Conservation (phyloP, 2,797 vertebrate genomes). For the Hyperoplus immaculatus region DNA sequence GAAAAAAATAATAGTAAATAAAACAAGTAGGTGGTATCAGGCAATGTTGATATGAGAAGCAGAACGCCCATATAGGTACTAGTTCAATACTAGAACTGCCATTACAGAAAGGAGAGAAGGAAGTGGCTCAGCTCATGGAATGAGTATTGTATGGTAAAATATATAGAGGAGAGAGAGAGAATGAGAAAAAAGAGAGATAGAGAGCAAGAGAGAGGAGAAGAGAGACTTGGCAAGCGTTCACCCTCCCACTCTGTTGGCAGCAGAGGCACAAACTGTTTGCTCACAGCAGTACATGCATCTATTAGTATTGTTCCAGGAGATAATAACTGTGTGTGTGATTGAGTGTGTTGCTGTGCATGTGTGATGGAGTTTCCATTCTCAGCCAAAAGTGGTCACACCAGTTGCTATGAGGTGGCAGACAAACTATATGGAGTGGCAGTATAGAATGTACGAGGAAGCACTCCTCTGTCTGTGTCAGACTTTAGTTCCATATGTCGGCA, state of each 20-base stretch:
- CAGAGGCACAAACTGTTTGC: slow-evolving; percentile 75
- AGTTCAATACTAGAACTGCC: slow-evolving; percentile 26
- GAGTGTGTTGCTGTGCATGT: slow-evolving; percentile 24
- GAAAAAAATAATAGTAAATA: not conserved
- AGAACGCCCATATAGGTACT: slow-evolving; percentile 7
- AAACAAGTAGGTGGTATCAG: slow-evolving; percentile 10
- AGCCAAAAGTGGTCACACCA: slow-evolving; percentile 52
- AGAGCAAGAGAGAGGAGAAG: slow-evolving; percentile 19
- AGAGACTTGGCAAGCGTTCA: slow-evolving; percentile 80
- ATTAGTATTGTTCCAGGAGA: slow-evolving; percentile 85
- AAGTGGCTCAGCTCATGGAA: slow-evolving; percentile 22
- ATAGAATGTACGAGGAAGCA: slow-evolving; percentile 22
- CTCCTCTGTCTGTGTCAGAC: slow-evolving; percentile 35
- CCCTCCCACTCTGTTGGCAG: slow-evolving; percentile 82
- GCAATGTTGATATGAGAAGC: slow-evolving; percentile 7
- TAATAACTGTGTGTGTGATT: slow-evolving; percentile 70
- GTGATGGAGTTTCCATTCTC: slow-evolving; percentile 47
- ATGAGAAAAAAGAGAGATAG: slow-evolving; percentile 1
- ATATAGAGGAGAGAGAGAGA: slow-evolving; percentile 4
- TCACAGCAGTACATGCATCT: slow-evolving; percentile 81
- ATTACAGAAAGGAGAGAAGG: slow-evolving; percentile 8
- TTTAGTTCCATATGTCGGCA: slow-evolving; percentile 43
- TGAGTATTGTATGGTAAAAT: not conserved
- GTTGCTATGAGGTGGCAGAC: slow-evolving; percentile 64
- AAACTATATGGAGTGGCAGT: slow-evolving; percentile 48